These are phyloP conservation scores for Castor canadensis DNA, from an alignment of 2,113 vertebrate genomes.

Conservation along the genomic window DNA sequence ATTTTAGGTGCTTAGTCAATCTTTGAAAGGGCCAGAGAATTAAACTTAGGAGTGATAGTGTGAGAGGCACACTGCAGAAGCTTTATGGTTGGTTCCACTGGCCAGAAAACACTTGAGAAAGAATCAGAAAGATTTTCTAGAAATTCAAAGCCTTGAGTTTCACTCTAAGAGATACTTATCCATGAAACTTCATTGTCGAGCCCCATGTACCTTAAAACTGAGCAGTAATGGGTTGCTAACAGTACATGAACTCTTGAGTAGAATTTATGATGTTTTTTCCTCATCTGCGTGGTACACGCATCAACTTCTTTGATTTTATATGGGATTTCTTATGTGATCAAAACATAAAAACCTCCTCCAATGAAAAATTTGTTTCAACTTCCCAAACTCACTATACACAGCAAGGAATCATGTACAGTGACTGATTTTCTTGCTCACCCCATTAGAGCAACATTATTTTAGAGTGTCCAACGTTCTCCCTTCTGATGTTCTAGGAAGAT, in stretches of 20 bases:
- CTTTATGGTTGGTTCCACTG: background rate
- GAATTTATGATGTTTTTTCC: background rate
- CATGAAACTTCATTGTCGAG: background rate
- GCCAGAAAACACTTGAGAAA: no score
- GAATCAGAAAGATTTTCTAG: background rate
- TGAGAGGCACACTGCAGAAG: background rate
- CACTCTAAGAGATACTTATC: background rate
- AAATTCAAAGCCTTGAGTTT: background rate
- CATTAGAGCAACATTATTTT: rapidly evolving
- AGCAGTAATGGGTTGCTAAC: background rate
- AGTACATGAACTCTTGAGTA: background rate
- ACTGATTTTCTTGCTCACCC: background rate
- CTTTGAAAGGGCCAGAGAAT: background rate
- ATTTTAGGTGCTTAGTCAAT: background rate
- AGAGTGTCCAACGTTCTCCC: background rate
- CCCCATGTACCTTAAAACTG: rapidly evolving
- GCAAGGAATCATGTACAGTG: rapidly evolving
- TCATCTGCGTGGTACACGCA: background rate
- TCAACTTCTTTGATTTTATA: background rate
- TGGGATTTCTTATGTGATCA: background rate
- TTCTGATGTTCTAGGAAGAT: background rate
- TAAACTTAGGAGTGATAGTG: no score
- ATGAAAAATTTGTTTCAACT: background rate
- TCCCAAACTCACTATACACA: background rate
- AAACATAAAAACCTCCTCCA: background rate